Base-by-base conservation (phyloP, 35 echinoderm and acorn worm genomes). In the Apostichopus japonicus region DNA sequence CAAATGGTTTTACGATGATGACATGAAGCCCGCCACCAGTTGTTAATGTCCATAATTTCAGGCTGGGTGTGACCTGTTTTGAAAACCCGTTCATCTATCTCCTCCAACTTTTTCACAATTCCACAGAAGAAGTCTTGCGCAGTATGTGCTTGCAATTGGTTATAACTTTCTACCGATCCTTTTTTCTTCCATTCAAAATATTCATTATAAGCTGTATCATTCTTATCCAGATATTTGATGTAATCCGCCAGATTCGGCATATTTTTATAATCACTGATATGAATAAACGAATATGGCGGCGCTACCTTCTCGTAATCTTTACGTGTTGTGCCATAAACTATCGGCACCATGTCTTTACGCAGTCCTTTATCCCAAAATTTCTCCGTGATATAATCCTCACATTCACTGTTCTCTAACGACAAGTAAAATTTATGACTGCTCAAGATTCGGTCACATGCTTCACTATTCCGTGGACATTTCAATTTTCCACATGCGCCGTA, bases 381-480 rank as follows among this genome's bases (percentile, higher is more conserved):
- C 62, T 95, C 94, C 22, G 94, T 95, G 24, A 95, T 95, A 91
- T 95, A 95, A 54, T 95, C 94, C 23, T 81, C 70, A 72, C 94
- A 95, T 79, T 89, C 83, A 19, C 71, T 87, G 70, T 93, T 93
- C 56, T 95, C 91, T 17, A 95, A 58, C 15, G 94, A 54, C 19
- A 95, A 78, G 53, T 95, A 95, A 54, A 95, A 95, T 65, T 95
- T 95, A 53, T 93, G 77, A 52, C 76, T 24, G 1, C 54, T 67
- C n/a, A 95, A 13, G 2, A 53, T 33, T 21, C 62, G 44, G 17
- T 79, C 77, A 6, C 23, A 56, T 7, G n/a, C 54, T 33, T 87
- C 65, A 33, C 82, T 23, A 7, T 23, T 76, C 0, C 65, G 22
- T 7, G 88, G 75, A 23, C 65, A 88, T 53, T 73, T 72, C 53